Conservation (phyloP, 2,797 vertebrate genomes). For the Alfaro cultratus region DNA sequence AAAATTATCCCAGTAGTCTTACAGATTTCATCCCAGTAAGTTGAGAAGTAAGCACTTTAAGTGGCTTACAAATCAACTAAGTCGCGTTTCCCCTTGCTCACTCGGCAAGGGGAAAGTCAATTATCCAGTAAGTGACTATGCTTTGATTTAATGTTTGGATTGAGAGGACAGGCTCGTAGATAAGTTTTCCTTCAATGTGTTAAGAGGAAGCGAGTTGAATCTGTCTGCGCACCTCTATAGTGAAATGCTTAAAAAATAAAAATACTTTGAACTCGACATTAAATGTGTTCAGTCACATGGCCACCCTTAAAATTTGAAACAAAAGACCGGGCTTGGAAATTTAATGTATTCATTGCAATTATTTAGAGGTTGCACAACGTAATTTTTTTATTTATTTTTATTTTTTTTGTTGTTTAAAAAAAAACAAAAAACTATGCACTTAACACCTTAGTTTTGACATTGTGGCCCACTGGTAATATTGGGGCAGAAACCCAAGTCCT, state of each 20-base stretch:
- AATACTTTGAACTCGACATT: not conserved
- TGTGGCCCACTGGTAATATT: not conserved
- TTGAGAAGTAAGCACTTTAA: not conserved
- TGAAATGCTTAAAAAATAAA: not conserved
- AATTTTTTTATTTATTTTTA: too few species aligned
- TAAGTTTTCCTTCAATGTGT: not conserved
- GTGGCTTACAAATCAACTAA: not conserved
- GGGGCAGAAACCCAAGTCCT: not conserved
- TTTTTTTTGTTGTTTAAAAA: too few species aligned
- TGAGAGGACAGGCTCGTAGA: not conserved
- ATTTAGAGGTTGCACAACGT: not conserved
- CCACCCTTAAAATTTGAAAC: not conserved
- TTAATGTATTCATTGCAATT: not conserved
- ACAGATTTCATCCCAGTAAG: too few species aligned
- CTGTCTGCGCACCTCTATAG: not conserved
- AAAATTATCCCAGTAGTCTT: too few species aligned
- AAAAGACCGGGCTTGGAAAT: not conserved
- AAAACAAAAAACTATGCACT: too few species aligned
- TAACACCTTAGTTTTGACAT: not conserved
- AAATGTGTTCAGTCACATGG: not conserved
- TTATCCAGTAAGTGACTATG: not conserved
- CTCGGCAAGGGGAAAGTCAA: not conserved
- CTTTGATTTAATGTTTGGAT: not conserved
- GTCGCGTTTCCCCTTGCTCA: not conserved
- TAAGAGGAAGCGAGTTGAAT: not conserved